Conservation (phyloP, 2,888 invertebrate species). For the Elmis aenea region DNA sequence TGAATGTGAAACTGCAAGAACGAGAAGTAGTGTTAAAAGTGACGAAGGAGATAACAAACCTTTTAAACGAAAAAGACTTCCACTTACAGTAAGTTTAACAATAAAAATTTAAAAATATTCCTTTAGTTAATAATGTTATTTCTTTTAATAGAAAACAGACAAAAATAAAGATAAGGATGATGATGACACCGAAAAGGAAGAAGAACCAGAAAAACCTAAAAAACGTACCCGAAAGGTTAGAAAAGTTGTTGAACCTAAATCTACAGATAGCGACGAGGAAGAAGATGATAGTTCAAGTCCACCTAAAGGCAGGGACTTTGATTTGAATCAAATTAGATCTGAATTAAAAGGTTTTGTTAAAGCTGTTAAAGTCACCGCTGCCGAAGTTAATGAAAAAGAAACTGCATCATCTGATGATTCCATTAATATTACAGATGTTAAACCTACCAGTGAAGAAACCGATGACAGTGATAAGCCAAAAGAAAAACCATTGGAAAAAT, state of each 20-base stretch:
- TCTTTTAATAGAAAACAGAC: slow-evolving; percentile 31
- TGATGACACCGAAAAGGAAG: slow-evolving; percentile 48
- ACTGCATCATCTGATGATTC: slow-evolving; percentile 37
- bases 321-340: slow-evolving; percentile 78
- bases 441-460: slow-evolving; percentile 23
- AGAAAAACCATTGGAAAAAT: slow-evolving; percentile 31
- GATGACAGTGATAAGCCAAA: slow-evolving; percentile 23
- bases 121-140: not conserved
- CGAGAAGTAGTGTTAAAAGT: slow-evolving; percentile 37
- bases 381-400: slow-evolving; percentile 33
- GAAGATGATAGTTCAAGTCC: slow-evolving; percentile 46
- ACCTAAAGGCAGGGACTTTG: slow-evolving; percentile 69
- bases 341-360: slow-evolving; percentile 76
- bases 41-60: slow-evolving; percentile 35
- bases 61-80: not conserved
- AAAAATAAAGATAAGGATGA: slow-evolving; percentile 45
- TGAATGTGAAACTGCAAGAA: slow-evolving; percentile 34
- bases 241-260: slow-evolving; percentile 44
- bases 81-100: not conserved
- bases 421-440: slow-evolving; percentile 30
- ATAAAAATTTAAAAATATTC: not conserved
- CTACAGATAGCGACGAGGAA: slow-evolving; percentile 44
- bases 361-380: slow-evolving; percentile 49
- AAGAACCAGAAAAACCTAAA: slow-evolving; percentile 34
- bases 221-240: slow-evolving; percentile 42